Evolutionary conservation across 1,140 invertebrate species (phyloP).

Genomic region (Asobara japonica): DNA sequence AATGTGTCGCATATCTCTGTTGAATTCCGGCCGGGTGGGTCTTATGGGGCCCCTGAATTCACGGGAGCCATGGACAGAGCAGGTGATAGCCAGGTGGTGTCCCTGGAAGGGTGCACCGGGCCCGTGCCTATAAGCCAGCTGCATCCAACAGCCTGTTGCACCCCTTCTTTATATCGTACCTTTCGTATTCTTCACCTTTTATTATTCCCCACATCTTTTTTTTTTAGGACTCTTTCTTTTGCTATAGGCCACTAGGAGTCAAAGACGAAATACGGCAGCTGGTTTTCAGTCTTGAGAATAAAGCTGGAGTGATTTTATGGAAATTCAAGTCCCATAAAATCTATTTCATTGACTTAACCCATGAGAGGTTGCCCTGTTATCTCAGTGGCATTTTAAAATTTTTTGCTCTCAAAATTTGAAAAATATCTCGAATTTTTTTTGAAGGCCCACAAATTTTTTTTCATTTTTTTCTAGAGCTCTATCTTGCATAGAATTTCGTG

Average conservation of each 20-base stretch:
- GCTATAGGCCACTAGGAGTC: neutral
- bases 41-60: neutral
- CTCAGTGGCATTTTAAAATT: no score
- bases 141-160: constrained; percentile 44
- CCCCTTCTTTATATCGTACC: constrained; percentile 30
- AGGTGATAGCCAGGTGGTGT: constrained; percentile 42
- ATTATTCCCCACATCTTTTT: constrained; percentile 17
- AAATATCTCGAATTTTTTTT: no score
- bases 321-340: neutral
- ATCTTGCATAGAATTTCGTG: no score
- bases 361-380: no score
- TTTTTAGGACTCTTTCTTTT: neutral
- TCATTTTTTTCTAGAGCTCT: no score
- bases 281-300: neutral
- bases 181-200: constrained; percentile 7
- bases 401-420: no score
- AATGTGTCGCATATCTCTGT: constrained; percentile 10
- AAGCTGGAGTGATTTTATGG: neutral
- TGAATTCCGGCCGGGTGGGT: constrained; percentile 43
- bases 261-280: neutral
- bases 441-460: no score
- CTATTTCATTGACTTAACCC: no score
- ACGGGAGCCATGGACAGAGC: constrained; percentile 24
- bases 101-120: constrained; percentile 54
- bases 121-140: constrained; percentile 43